A percentile compares a stretch with the other conserved stretches of the same genome.
phyloP scores from a whole-genome alignment of 2,888 invertebrate genomes.

The Horisme vitalbata region DNA sequence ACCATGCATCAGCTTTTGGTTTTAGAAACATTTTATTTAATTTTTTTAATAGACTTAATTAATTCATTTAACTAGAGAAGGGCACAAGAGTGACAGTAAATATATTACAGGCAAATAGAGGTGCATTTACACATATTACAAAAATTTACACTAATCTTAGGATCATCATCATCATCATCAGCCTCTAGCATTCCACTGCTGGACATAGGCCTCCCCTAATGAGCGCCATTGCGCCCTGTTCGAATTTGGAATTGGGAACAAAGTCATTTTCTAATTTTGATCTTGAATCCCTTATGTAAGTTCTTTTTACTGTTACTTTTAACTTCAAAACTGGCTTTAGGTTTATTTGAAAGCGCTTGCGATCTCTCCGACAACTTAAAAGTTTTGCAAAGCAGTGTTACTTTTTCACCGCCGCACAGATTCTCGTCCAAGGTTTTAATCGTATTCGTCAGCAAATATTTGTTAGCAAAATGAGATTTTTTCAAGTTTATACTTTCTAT shows the following conservation, averaged over 20 bases:
- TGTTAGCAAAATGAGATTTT: constrained; percentile 55
- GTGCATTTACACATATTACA: no score
- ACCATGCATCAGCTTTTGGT: no score
- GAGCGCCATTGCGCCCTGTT: no score
- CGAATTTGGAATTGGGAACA: no score
- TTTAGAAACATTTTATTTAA: no score
- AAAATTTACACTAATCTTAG: no score
- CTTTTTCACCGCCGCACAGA: constrained; percentile 66
- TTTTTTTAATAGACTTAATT: no score
- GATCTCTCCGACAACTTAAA: constrained; percentile 63
- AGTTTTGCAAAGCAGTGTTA: constrained; percentile 74
- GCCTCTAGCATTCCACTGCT: no score
- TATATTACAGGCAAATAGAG: background rate
- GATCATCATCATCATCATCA: no score
- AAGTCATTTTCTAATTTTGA: constrained; percentile 6
- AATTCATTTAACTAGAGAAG: no score
- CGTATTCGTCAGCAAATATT: constrained; percentile 68
- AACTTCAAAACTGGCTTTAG: constrained; percentile 24
- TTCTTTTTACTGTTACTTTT: constrained; percentile 23
- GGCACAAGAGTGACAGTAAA: no score
- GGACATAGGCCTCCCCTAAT: no score
- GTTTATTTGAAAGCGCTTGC: constrained; percentile 31
- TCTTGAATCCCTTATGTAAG: constrained; percentile 10
- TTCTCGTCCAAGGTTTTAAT: constrained; percentile 67
- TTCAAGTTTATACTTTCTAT: constrained; percentile 43